These are phyloP conservation scores for Poeciliopsis gracilis DNA, from an alignment of 2,797 vertebrate species.

Conservation along the genomic window DNA sequence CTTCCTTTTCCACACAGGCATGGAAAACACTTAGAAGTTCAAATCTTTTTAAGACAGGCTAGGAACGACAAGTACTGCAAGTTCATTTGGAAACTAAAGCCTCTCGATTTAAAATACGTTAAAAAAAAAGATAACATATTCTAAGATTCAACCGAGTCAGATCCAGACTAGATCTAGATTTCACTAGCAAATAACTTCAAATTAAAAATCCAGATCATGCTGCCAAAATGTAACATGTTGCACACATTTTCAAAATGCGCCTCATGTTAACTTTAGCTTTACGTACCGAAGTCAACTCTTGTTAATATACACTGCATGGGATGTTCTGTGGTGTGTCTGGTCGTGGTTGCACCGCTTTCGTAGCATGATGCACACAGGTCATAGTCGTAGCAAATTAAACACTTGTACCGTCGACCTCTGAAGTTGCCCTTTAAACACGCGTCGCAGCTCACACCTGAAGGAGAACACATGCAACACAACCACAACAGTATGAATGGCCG, in stretches of 20 bases:
- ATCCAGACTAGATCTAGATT: no score
- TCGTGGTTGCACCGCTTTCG: constrained; percentile 97
- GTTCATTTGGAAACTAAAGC: not conserved
- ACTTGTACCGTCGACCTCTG: constrained; percentile 97
- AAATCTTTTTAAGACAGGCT: not conserved
- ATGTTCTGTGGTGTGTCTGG: constrained; percentile 98
- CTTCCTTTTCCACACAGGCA: not conserved
- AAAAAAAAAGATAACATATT: not conserved
- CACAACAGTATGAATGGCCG: not conserved
- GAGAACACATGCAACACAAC: not conserved
- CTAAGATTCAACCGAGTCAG: not conserved
- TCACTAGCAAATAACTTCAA: not conserved
- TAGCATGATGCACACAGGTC: constrained; percentile 98
- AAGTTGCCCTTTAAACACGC: constrained; percentile 99
- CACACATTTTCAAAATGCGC: not conserved
- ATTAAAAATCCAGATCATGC: not conserved
- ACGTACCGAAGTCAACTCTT: constrained; percentile 95
- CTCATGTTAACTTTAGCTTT: not conserved
- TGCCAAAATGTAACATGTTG: not conserved
- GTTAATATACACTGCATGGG: constrained; percentile 99
- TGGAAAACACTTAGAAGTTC: not conserved
- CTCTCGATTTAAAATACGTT: not conserved
- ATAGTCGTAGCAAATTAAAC: constrained; percentile 99
- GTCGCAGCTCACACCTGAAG: constrained; percentile 98
- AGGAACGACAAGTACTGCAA: not conserved